A percentile compares a stretch with the other conserved stretches of the same genome.
phyloP scores from a whole-genome alignment of 2,113 vertebrate species.

The Eidolon helvum region DNA sequence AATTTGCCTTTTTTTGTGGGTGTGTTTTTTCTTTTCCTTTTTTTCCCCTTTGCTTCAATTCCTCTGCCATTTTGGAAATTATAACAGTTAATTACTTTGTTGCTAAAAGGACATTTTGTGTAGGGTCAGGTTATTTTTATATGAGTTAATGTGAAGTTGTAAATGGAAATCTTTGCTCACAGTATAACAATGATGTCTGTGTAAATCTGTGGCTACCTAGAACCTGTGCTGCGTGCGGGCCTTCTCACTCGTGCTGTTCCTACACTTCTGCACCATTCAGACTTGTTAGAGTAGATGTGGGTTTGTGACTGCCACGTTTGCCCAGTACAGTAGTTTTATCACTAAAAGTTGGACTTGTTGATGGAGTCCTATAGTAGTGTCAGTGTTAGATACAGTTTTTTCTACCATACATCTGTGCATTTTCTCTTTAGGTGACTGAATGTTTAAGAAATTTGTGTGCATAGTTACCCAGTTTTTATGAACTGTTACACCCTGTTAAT shows the following conservation, averaged over 20 bases:
- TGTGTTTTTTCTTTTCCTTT: neutral
- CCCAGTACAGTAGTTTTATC: slow-evolving; percentile 91
- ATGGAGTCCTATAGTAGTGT: slow-evolving; percentile 91
- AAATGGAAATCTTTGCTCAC: slow-evolving; percentile 87
- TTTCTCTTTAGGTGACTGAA: slow-evolving; percentile 92
- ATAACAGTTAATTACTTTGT: slow-evolving; percentile 92
- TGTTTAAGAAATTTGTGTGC: slow-evolving; percentile 92
- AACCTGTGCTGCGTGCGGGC: slow-evolving; percentile 84
- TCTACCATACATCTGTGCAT: slow-evolving; percentile 89
- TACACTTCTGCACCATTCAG: slow-evolving; percentile 79
- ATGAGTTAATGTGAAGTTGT: slow-evolving; percentile 92
- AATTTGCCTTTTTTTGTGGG: slow-evolving; percentile 85
- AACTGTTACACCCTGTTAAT: slow-evolving; percentile 93
- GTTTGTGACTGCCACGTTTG: slow-evolving; percentile 90
- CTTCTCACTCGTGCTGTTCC: too few species aligned
- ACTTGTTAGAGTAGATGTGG: slow-evolving; percentile 87
- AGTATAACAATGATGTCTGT: slow-evolving; percentile 88
- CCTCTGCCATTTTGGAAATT: slow-evolving; percentile 91
- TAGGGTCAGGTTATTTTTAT: slow-evolving; percentile 94
- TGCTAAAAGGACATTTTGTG: slow-evolving; percentile 89
- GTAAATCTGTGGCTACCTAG: slow-evolving; percentile 89
- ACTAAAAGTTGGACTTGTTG: slow-evolving; percentile 86
- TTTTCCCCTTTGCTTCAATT: slow-evolving; percentile 86
- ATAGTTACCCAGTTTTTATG: slow-evolving; percentile 94
- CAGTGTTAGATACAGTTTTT: slow-evolving; percentile 91